Percentiles rank a stretch among this genome's conserved stretches.
Conservation (phyloP, 1,140 invertebrate genomes). For the Helicoverpa armigera region DNA sequence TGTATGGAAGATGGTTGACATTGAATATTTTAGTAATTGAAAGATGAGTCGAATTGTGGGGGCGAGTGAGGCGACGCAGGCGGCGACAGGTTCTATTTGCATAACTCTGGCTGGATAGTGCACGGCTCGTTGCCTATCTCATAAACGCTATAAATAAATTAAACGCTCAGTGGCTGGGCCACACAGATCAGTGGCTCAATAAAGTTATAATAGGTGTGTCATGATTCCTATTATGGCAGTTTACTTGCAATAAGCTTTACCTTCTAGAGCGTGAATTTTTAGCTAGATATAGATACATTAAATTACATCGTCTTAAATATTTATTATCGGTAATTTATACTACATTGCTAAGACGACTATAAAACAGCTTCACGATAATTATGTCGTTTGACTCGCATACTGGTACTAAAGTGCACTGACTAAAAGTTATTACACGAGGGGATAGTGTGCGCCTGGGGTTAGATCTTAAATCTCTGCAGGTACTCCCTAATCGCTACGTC, state of each 20-base stretch:
- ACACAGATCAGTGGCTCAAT: slow-evolving; percentile 55
- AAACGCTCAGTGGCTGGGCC: slow-evolving; percentile 44
- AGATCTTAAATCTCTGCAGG: slow-evolving; percentile 4
- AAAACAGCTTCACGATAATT: neutral
- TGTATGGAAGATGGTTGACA: slow-evolving; percentile 42
- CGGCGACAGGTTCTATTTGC: slow-evolving; percentile 57
- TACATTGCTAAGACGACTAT: neutral
- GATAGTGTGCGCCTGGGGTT: neutral
- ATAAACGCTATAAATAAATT: slow-evolving; percentile 61
- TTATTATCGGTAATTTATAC: slow-evolving; percentile 9
- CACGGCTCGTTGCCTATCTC: slow-evolving; percentile 52
- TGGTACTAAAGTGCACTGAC: neutral
- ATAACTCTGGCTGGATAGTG: slow-evolving; percentile 50
- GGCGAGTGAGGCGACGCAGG: slow-evolving; percentile 46
- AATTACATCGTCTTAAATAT: slow-evolving; percentile 24
- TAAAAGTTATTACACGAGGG: neutral
- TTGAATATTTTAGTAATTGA: slow-evolving; percentile 39
- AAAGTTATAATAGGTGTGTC: slow-evolving; percentile 54
- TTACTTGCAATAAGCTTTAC: slow-evolving; percentile 13
- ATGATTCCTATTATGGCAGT: slow-evolving; percentile 27
- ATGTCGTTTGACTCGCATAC: neutral
- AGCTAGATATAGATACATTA: slow-evolving; percentile 5
- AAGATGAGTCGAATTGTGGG: slow-evolving; percentile 49
- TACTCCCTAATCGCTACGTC: slow-evolving; percentile 27
- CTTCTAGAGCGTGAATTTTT: slow-evolving; percentile 31